Evolutionary conservation across 2,888 invertebrate species (phyloP).

Genomic region (Stenolophus ochropezus): DNA sequence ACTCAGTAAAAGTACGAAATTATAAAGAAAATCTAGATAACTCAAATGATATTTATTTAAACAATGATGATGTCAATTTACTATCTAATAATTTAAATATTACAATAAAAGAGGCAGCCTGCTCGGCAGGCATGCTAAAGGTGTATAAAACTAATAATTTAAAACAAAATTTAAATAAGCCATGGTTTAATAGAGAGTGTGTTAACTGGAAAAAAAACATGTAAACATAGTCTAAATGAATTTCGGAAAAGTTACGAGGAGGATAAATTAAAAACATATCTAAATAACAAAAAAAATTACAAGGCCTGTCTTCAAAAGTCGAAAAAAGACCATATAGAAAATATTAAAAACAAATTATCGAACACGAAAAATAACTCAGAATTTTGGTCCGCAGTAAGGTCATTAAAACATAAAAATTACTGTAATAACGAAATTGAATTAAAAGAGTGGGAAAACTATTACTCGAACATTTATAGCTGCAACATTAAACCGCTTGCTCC

Average conservation of each 20-base stretch:
- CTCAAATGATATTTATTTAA: neutral
- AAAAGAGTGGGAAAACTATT: neutral
- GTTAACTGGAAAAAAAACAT: neutral
- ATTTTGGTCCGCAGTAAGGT: conserved; percentile 56
- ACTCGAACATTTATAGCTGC: neutral
- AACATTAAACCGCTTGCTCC: neutral
- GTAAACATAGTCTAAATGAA: neutral
- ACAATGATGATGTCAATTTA: neutral
- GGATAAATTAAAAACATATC: neutral
- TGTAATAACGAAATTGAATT: neutral
- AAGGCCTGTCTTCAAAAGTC: neutral
- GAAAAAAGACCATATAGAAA: neutral
- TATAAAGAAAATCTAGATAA: neutral
- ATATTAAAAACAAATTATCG: neutral
- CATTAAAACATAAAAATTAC: neutral
- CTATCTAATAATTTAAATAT: neutral
- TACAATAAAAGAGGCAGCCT: neutral
- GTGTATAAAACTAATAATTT: neutral
- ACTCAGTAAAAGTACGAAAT: neutral
- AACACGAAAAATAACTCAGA: neutral
- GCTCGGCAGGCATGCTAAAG: neutral
- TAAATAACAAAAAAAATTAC: neutral
- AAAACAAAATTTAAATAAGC: neutral
- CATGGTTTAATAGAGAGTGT: neutral
- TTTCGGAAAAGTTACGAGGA: neutral